phyloP scores from a whole-genome alignment of 2,113 vertebrate species.

The Bungarus multicinctus region DNA sequence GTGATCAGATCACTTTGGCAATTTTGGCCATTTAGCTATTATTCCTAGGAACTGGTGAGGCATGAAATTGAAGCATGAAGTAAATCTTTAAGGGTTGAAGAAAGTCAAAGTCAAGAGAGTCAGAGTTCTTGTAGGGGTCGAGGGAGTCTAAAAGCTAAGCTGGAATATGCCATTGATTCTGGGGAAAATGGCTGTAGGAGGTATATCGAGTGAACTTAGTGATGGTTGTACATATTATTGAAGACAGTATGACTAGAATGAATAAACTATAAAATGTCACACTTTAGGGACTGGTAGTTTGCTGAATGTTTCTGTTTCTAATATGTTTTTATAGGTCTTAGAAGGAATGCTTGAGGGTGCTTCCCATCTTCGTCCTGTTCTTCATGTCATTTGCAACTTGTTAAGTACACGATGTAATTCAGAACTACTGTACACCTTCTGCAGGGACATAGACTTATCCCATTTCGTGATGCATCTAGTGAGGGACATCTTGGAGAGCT shows the following conservation, averaged over 20 bases:
- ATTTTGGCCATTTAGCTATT: not conserved
- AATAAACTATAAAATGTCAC: not conserved
- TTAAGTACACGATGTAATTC: conserved; percentile 68
- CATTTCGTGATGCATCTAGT: conserved; percentile 72
- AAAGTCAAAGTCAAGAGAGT: not conserved
- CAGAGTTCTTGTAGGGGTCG: not conserved
- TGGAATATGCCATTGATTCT: not conserved
- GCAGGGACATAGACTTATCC: conserved; percentile 74
- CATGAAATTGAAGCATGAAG: not conserved
- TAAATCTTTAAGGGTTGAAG: not conserved
- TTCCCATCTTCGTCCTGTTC: conserved; percentile 66
- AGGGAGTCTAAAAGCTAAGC: not conserved
- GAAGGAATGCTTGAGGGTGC: conserved; percentile 70
- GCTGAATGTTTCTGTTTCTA: not conserved
- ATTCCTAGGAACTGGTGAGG: not conserved
- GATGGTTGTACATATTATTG: not conserved
- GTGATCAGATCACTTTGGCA: not conserved
- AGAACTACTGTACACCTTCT: conserved; percentile 61
- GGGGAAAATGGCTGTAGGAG: not conserved
- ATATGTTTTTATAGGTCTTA: conserved; percentile 69
- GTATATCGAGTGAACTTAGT: not conserved
- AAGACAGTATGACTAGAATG: not conserved
- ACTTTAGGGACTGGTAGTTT: not conserved
- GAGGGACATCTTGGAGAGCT: conserved; percentile 67
- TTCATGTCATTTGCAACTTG: conserved; percentile 78